Evolutionary conservation across 2,797 vertebrate genomes (phyloP).

Genomic region (Tokudaia tokunoshimensis): DNA sequence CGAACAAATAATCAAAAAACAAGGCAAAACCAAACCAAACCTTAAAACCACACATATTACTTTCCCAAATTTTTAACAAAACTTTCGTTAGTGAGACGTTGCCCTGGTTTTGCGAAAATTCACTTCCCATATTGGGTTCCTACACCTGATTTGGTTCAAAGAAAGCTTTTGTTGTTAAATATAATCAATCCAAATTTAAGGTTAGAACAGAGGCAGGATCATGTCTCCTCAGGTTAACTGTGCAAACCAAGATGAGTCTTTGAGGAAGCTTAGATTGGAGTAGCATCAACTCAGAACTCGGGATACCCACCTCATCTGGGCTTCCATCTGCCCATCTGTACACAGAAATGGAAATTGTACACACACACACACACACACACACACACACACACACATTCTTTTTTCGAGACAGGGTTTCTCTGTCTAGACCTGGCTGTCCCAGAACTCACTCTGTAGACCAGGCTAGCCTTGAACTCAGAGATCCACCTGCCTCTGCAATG

Average conservation of each 20-base stretch:
- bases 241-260: neutral
- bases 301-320: too few relatives aligned
- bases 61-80: neutral
- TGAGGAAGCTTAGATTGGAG: fast-evolving
- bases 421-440: too few relatives aligned
- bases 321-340: neutral
- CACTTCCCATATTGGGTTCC: neutral
- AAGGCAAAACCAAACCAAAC: neutral
- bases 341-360: neutral
- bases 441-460: too few relatives aligned
- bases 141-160: slow-evolving; percentile 1
- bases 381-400: too few relatives aligned
- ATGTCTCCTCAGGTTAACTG: neutral
- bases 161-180: neutral
- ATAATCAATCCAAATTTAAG: neutral
- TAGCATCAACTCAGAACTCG: fast-evolving
- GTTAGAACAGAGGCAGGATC: neutral
- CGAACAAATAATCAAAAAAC: neutral
- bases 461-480: too few relatives aligned
- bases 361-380: too few relatives aligned
- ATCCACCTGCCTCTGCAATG: too few relatives aligned
- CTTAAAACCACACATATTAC: neutral
- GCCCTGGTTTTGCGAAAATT: neutral
- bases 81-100: neutral
- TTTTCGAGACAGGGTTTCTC: too few relatives aligned